Conservation (phyloP, 2,888 invertebrate genomes). For the Gastracanthus pulcherrimus region DNA sequence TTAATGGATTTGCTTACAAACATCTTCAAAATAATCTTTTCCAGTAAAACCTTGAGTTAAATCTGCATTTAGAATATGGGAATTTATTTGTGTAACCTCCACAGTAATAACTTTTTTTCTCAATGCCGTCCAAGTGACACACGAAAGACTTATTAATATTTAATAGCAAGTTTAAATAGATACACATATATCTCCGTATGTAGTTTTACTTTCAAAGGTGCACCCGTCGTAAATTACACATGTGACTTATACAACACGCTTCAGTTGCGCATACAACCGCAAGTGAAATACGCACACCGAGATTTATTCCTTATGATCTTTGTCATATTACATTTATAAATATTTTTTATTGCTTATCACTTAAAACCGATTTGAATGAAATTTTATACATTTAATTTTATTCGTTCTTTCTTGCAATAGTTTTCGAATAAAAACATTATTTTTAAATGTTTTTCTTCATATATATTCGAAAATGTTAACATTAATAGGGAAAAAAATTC, state of each 20-base stretch:
- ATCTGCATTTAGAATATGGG: neutral
- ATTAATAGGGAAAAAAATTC: neutral
- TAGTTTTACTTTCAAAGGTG: conserved; percentile 17
- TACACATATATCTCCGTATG: neutral
- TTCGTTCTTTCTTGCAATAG: no score
- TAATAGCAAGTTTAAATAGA: conserved; percentile 26
- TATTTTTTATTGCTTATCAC: neutral
- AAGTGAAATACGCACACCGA: neutral
- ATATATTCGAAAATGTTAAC: no score
- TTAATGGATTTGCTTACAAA: neutral
- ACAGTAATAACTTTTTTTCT: neutral
- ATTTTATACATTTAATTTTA: no score
- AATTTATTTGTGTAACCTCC: neutral
- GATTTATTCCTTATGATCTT: neutral
- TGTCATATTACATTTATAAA: neutral
- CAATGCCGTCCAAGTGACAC: neutral
- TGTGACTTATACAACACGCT: conserved; percentile 23
- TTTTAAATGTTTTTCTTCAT: neutral
- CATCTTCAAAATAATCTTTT: neutral
- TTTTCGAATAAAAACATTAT: neutral
- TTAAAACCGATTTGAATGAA: no score
- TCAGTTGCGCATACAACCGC: neutral
- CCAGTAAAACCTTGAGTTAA: no score
- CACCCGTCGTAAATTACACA: neutral
- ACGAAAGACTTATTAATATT: neutral